phyloP scores from a whole-genome alignment of 2,113 vertebrate species.

The Plotosus lineatus region DNA sequence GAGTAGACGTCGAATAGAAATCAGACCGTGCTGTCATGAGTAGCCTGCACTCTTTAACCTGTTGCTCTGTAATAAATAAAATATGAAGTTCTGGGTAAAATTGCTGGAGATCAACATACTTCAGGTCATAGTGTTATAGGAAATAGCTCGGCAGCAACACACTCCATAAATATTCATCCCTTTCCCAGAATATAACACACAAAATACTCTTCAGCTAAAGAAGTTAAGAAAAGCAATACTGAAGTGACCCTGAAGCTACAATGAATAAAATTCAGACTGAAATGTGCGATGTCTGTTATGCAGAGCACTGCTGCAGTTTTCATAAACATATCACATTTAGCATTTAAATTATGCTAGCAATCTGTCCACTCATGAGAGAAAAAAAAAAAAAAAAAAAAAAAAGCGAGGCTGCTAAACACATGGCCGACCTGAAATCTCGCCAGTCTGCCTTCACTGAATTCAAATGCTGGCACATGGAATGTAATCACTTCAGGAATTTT shows the following conservation, averaged over 20 bases:
- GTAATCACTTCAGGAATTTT: not conserved
- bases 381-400: not conserved
- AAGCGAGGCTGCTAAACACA: not conserved
- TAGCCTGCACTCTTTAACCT: not conserved
- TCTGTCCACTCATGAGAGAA: not conserved
- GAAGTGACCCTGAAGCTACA: not conserved
- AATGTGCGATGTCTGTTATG: not conserved
- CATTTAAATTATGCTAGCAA: constrained; percentile 12
- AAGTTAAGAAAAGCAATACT: not conserved
- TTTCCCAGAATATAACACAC: not conserved
- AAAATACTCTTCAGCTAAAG: not conserved
- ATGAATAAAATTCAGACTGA: not conserved
- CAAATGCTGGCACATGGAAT: not conserved
- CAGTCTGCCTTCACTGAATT: not conserved
- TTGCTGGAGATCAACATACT: not conserved
- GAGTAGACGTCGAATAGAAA: not conserved
- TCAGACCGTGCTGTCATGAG: not conserved
- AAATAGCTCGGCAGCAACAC: not conserved
- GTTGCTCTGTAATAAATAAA: not conserved
- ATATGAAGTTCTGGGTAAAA: not conserved
- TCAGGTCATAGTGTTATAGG: not conserved
- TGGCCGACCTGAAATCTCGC: not conserved
- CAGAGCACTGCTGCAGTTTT: not conserved
- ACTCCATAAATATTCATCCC: not conserved
- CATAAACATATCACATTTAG: not conserved